Evolutionary conservation across 2,888 invertebrate species (phyloP).

Genomic region (Euzophera pinguis): DNA sequence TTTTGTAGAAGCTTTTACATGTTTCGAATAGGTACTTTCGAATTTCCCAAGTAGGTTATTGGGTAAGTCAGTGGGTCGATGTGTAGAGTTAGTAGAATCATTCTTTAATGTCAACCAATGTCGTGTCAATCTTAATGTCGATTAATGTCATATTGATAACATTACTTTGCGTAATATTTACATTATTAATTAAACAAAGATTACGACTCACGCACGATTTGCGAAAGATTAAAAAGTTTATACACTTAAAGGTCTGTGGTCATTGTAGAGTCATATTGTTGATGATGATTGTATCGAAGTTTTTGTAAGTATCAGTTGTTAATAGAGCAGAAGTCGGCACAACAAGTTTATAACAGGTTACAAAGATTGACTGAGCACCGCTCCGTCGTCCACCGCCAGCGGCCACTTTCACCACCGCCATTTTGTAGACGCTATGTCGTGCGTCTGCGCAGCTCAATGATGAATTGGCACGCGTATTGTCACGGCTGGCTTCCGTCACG

Average conservation of each 20-base stretch:
- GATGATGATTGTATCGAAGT: too few species aligned
- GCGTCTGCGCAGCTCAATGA: slow-evolving; percentile 46
- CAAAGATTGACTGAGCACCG: slow-evolving; percentile 39
- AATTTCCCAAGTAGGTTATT: neutral
- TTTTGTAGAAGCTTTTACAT: neutral
- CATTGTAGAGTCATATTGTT: too few species aligned
- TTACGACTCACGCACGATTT: neutral
- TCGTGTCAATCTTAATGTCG: neutral
- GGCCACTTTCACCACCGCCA: slow-evolving; percentile 74
- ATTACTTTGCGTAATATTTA: neutral
- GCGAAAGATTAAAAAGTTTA: neutral
- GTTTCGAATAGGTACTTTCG: neutral
- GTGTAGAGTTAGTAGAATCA: neutral
- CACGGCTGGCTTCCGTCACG: slow-evolving; percentile 40
- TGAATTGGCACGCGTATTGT: slow-evolving; percentile 59
- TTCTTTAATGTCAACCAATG: slow-evolving; percentile 2
- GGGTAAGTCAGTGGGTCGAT: neutral
- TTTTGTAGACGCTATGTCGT: slow-evolving; percentile 61
- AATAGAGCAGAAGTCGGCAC: slow-evolving; percentile 9
- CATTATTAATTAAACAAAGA: neutral
- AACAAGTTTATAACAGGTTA: slow-evolving; percentile 38
- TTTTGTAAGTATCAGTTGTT: neutral
- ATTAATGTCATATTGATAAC: slow-evolving; percentile 3
- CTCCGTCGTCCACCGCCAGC: slow-evolving; percentile 51
- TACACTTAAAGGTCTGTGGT: too few species aligned